phyloP scores from a whole-genome alignment of 2,888 invertebrate species.

The Pollenia labialis region DNA sequence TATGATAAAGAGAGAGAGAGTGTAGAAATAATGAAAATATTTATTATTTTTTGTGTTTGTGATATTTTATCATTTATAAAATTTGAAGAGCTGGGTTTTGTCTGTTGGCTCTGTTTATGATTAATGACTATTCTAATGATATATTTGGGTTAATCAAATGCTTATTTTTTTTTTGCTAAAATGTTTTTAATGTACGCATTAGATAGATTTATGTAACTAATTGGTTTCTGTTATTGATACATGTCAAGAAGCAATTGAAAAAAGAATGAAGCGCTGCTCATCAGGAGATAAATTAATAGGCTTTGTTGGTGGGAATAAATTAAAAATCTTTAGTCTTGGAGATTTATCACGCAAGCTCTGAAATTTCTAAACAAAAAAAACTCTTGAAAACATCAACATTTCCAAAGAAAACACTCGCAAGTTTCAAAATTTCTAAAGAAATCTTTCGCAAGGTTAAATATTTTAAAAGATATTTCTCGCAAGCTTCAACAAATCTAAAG shows the following conservation, averaged over 20 bases:
- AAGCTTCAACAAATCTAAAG: too few relatives aligned
- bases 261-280: neutral
- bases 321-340: neutral
- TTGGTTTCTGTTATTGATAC: conserved; percentile 36
- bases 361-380: too few relatives aligned
- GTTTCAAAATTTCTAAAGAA: too few relatives aligned
- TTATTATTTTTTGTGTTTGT: neutral
- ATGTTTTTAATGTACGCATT: neutral
- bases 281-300: neutral
- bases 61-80: conserved; percentile 43
- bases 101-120: conserved; percentile 46
- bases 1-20: conserved; percentile 1
- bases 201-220: conserved; percentile 38
- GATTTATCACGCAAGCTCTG: too few relatives aligned
- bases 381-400: too few relatives aligned
- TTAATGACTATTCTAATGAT: conserved; percentile 46
- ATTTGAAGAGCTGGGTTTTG: conserved; percentile 44
- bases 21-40: conserved; percentile 1
- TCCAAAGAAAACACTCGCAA: too few relatives aligned
- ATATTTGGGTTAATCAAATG: conserved; percentile 42
- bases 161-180: conserved; percentile 11
- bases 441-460: too few relatives aligned
- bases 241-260: conserved; percentile 4
- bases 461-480: too few relatives aligned
- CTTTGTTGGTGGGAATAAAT: neutral